Evolutionary conservation across 2,113 vertebrate genomes (phyloP).

Genomic region (Thunnus thynnus): DNA sequence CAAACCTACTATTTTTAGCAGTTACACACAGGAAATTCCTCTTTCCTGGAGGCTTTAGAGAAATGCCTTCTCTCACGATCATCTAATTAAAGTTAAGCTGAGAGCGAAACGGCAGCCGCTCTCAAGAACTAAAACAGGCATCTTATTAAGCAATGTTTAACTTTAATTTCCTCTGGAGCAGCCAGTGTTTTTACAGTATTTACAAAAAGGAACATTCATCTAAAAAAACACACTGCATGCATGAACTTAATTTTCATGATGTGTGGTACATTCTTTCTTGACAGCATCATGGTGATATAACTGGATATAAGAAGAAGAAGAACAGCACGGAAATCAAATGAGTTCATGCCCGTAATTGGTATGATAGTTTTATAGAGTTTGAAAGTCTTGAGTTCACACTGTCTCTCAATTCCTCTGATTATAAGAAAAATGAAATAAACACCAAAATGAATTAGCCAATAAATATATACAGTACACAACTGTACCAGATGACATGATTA

Average conservation of each 20-base stretch:
- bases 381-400: neutral
- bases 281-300: constrained; percentile 24
- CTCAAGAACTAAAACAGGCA: constrained; percentile 26
- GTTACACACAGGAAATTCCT: constrained; percentile 49
- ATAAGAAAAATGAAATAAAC: constrained; percentile 13
- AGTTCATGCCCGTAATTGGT: constrained; percentile 26
- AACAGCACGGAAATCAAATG: neutral
- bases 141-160: constrained; percentile 47
- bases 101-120: neutral
- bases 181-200: constrained; percentile 62
- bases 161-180: constrained; percentile 73
- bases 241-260: neutral
- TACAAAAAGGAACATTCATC: constrained; percentile 39
- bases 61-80: constrained; percentile 23
- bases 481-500: neutral
- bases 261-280: constrained; percentile 8
- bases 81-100: constrained; percentile 55
- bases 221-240: neutral
- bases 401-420: neutral
- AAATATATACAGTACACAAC: neutral
- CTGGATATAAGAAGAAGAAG: constrained; percentile 4
- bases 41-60: constrained; percentile 25
- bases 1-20: constrained; percentile 35
- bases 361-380: neutral
- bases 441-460: neutral